Evolutionary conservation across 2,888 invertebrate genomes (phyloP), one percentile per base, ranked within the genome.

Genomic region (Caenorhabditis wallacei): DNA sequence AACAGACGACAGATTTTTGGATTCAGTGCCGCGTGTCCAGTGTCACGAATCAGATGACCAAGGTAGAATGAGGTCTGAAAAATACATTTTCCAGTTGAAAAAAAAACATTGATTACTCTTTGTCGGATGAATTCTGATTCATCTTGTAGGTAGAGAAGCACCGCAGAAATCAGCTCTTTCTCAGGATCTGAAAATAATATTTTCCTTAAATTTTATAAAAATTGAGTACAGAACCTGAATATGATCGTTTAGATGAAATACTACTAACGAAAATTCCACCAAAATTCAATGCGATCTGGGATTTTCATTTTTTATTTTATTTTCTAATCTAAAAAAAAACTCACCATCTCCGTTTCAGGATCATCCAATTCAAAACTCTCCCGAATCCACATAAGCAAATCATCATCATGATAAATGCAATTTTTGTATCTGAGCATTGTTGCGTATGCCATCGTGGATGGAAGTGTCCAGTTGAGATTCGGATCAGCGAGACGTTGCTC

Each of bases 81-180:
- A 20, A 18, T 35, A 53, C 37, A 43, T 35, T 1, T 22, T 20
- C 8, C 5, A 13, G n/a, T 10, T 10, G n/a, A 8, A 56, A 30
- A 5, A 30, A 30, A 5, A 3, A 11, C 4, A 11, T 13, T 10
- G 16, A 40, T 16, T 40, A 81, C 85, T 57, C 61, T 63, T 40
- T 80, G 59, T 11, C 86, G 75, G 3, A 86, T 76, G 8, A 13
- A 63, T 37, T 46, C 57, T n/a, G 71, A 80, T 26, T 83, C 83
- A 51, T 84, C 83, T 63, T 83, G 80, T 1, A 86, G 51, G 35
- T 79, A 84, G 1, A 79, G 35, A 10, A 75, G 11, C 1, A 86
- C 76, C 2, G 80, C 80, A 13, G 57, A 37, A 8, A 85, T 70
- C 37, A 82, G 68, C 7, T 53, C 53, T 35, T 54, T 56, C 18